phyloP scores from a whole-genome alignment of 2,797 vertebrate genomes.

The Neostethus bicornis region DNA sequence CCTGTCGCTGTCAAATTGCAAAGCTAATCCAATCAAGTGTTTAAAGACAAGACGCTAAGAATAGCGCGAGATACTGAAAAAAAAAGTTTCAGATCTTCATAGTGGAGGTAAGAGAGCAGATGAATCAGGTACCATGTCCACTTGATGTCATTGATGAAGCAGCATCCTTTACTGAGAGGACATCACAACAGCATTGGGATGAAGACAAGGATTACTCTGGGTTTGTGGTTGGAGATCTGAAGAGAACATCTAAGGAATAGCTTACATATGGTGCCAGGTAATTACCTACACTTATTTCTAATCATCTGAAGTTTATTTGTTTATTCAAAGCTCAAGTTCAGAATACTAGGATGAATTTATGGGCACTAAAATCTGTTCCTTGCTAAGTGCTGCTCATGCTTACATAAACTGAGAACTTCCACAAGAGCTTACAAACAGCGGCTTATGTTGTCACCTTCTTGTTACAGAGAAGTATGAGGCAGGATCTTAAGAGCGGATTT shows the following conservation, averaged over 20 bases:
- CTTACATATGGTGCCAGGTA: constrained; percentile 72
- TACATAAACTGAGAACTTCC: constrained; percentile 10
- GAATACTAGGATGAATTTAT: constrained; percentile 41
- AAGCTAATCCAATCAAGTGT: constrained; percentile 82
- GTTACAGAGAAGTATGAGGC: constrained; percentile 24
- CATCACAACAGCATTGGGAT: constrained; percentile 70
- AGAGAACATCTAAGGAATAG: constrained; percentile 56
- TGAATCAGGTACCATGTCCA: constrained; percentile 44
- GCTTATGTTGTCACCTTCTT: constrained; percentile 25
- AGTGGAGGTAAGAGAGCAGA: constrained; percentile 46
- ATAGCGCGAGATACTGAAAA: constrained; percentile 73
- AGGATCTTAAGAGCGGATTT: constrained; percentile 31
- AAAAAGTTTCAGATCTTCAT: constrained; percentile 65
- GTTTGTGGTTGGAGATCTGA: constrained; percentile 63
- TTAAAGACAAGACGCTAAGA: constrained; percentile 77
- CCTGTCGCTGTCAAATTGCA: constrained; percentile 73
- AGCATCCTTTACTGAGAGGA: constrained; percentile 63
- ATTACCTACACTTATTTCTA: constrained; percentile 11
- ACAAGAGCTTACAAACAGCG: neutral
- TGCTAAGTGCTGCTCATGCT: constrained; percentile 24
- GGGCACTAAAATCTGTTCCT: constrained; percentile 20
- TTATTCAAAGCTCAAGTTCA: constrained; percentile 19
- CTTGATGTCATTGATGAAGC: constrained; percentile 62
- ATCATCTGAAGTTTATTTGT: too few species aligned
- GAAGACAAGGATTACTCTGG: constrained; percentile 70